Conservation (phyloP, 2,888 invertebrate species). For the Trachelus troglodyta region DNA sequence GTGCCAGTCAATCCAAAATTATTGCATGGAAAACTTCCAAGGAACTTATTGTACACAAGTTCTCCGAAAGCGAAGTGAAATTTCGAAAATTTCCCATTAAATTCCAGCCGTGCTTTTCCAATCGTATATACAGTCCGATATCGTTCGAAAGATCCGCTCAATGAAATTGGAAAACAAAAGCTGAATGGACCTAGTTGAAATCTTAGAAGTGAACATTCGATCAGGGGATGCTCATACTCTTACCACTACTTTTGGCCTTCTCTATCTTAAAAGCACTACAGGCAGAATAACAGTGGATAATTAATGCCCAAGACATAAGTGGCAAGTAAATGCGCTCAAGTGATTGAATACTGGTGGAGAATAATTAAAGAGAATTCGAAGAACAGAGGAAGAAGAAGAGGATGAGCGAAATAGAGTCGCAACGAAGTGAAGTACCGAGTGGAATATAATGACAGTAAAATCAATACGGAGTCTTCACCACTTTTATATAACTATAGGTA, state of each 20-base stretch:
- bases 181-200: not conserved
- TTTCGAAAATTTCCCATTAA: conserved; percentile 5
- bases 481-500: not conserved
- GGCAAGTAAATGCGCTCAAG: conserved; percentile 33
- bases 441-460: not conserved
- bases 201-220: not conserved
- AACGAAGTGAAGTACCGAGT: not conserved
- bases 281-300: conserved; percentile 25
- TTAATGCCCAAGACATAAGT: conserved; percentile 33
- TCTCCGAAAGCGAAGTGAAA: not conserved
- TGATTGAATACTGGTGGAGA: conserved; percentile 33
- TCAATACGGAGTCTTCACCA: not conserved
- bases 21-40: not conserved
- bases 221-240: not conserved
- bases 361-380: conserved; percentile 40
- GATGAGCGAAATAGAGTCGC: not conserved
- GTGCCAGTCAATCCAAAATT: conserved; percentile 26
- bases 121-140: not conserved
- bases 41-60: not conserved
- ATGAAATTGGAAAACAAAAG: conserved; percentile 21
- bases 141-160: conserved; percentile 15
- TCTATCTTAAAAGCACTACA: conserved; percentile 5
- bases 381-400: conserved; percentile 19
- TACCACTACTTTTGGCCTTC: not conserved
- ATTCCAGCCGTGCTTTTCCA: conserved; percentile 2